A percentile compares a stretch with the other conserved stretches of the same genome.
Conservation (phyloP, 1,140 invertebrate species). For the Eubasilissa regina region DNA sequence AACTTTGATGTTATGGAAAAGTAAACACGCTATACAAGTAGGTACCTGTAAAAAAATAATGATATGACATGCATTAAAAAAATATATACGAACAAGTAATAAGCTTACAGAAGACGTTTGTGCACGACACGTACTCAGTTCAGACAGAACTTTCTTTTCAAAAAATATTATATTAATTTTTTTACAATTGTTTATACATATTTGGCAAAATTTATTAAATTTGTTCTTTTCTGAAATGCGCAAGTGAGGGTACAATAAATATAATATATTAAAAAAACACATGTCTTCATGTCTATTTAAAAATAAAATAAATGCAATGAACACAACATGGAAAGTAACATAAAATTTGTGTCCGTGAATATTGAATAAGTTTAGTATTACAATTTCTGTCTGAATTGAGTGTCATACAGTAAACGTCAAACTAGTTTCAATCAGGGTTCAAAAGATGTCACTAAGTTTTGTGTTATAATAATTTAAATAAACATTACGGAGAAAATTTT, state of each 20-base stretch:
- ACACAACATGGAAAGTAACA: not conserved
- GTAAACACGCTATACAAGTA: no score
- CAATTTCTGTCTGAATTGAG: conserved; percentile 23
- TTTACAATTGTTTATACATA: not conserved
- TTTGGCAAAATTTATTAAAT: not conserved
- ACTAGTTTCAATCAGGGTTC: conserved; percentile 22
- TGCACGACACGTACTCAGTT: conserved; percentile 18
- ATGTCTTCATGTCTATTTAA: not conserved
- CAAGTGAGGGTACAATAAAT: not conserved
- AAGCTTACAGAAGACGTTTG: conserved; percentile 14
- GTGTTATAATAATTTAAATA: no score
- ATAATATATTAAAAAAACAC: no score
- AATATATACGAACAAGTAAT: conserved; percentile 5
- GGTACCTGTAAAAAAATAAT: no score
- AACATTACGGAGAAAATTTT: no score
- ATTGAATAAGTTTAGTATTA: not conserved
- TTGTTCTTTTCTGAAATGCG: conserved; percentile 31
- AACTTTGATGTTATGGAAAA: no score
- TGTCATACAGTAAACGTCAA: conserved; percentile 21
- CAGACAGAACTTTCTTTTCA: conserved; percentile 13
- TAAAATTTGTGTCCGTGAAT: no score
- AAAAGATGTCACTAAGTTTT: not conserved
- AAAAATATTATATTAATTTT: not conserved
- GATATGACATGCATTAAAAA: not conserved
- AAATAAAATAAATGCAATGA: conserved; percentile 6